Evolutionary conservation across 2,113 vertebrate species (phyloP), one percentile per base, ranked within the genome.

Genomic region (Microtus montanus): DNA sequence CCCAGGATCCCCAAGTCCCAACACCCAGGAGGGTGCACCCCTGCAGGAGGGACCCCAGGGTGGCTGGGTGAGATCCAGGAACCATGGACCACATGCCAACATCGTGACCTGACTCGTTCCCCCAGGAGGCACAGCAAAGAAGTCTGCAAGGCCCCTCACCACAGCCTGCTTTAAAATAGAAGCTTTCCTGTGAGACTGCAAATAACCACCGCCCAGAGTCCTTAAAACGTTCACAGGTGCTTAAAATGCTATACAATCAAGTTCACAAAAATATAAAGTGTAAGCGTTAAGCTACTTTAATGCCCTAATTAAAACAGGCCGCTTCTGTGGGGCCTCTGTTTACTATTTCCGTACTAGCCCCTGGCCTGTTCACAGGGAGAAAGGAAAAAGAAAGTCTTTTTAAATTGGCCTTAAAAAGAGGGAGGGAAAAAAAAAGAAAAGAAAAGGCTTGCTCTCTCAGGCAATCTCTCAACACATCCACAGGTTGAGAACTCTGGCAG

Each of bases 221-320:
- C 95, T 98, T 98, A 97, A 97, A 98, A 91, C 0, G 70, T 97
- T 97, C 97, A 93, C 97, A 97, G 97, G 97, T 97, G 97, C 97
- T 98, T 98, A 97, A 97, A 98, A 98, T 97, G 97, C 97, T 97
- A 98, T 94, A 97, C 97, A 98, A 98, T 98, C 97, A 97, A 97
- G 93, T 97, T 98, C 95, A 0, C 97, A 93, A 96, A 63, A 97
- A 96, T 97, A 96, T 94, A 97, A 98, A 97, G 97, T 98, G 96
- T 96, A 95, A 95, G 97, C 61, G 41, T 94, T 96, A 97, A 97
- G 96, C 95, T 97, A 96, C 96, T 96, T 98, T 96, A 98, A 97
- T 96, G 95, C 94, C 97, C 95, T 97, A 96, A 97, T 97, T 97
- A 97, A 98, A 97, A 95, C 94, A 84, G 61, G 83, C 95, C 92